Evolutionary conservation across 2,797 vertebrate genomes (phyloP), one percentile per base, ranked within the genome.

Genomic region (Huso huso): DNA sequence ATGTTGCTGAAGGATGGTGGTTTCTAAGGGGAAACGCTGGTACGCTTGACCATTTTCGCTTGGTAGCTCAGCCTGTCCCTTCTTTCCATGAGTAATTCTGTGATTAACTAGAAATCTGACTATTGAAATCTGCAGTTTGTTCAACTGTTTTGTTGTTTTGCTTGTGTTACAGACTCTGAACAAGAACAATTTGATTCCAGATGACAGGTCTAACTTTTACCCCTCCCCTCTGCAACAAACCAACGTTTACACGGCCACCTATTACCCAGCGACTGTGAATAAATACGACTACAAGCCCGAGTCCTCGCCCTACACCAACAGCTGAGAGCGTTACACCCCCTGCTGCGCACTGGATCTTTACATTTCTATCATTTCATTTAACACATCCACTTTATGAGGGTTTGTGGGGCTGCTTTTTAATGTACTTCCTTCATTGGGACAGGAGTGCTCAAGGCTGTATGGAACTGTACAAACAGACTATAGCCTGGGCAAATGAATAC

Each of bases 181-280:
- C 87, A 99, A 99, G 84, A 99, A 97, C 84, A 99, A 98, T 83
- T 84, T 99, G 78, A 90, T 95, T 67, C 95, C 96, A 0, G 96
- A 99, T 6, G 96, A 98, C 79, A 88, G 95, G 76, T 93, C 92
- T 82, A 95, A 93, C 87, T 96, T 95, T 85, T 99, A 94, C 77
- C 88, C 87, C 0, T 81, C 90, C 0, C 93, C 94, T 0, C 80
- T 97, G 68, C 96, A 96, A 84, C 96, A 98, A 86, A 95, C 95
- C 11, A 99, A 98, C 0, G 95, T 99, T 75, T 99, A 99, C 85
- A 97, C 95, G 0, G 97, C 96, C 78, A 99, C 96, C 52, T 98
- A 99, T 83, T 98, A 99, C 68, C 96, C 96, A 64, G 90, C 94
- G 51, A 88, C 93, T 0, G 88, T 97, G 69, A 93, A 93, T 73